These are phyloP conservation scores for Bubo scandiacus DNA, from an alignment of 2,113 vertebrate species.

Conservation along the genomic window DNA sequence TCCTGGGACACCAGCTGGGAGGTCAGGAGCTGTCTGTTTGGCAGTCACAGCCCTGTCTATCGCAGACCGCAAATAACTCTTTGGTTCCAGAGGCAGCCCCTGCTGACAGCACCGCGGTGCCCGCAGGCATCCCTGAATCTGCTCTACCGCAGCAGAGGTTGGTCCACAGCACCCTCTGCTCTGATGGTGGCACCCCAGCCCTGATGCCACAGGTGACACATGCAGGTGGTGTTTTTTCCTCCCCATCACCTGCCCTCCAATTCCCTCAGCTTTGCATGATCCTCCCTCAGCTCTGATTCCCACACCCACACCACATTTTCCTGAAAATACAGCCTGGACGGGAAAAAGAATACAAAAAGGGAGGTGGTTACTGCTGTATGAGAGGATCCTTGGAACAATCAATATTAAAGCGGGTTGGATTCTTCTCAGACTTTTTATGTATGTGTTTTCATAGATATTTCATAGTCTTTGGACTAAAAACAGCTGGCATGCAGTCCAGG, in stretches of 20 bases:
- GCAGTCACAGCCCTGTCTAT: neutral
- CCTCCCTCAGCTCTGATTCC: neutral
- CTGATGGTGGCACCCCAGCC: neutral
- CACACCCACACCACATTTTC: neutral
- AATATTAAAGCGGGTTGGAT: neutral
- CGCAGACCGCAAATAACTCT: neutral
- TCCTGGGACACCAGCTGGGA: slow-evolving; percentile 6
- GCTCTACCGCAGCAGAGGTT: neutral
- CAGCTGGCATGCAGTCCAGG: neutral
- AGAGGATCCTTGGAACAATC: neutral
- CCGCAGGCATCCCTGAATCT: neutral
- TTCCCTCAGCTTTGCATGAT: neutral
- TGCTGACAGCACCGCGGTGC: neutral
- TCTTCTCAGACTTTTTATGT: neutral
- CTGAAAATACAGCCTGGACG: neutral
- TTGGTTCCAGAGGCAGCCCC: neutral
- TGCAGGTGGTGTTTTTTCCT: neutral
- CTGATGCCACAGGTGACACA: neutral
- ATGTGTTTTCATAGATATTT: neutral
- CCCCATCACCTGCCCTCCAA: neutral
- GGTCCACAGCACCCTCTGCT: neutral
- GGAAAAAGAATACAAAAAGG: neutral
- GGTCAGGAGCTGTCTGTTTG: neutral
- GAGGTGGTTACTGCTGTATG: neutral
- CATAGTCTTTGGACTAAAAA: neutral